Base-by-base conservation (phyloP, 2,797 vertebrate genomes). In the Pogoniulus pusillus region DNA sequence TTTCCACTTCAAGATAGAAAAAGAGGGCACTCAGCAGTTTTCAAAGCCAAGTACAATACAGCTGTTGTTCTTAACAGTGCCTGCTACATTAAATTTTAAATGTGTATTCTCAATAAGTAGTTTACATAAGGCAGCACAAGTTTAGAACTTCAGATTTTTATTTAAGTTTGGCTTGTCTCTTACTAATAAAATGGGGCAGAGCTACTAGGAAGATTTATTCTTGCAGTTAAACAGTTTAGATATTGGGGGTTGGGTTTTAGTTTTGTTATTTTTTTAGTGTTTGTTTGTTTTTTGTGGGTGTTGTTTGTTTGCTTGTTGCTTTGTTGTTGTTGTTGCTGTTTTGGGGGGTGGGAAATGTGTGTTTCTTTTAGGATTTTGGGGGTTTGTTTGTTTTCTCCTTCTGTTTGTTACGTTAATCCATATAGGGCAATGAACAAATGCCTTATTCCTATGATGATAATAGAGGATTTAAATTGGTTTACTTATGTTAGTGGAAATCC, bases 71-170 rank as follows among this genome's bases (percentile, higher is more conserved):
- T 5, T 87, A 83, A 85, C 70, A 95, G 76, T 93, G 49, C 3
- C 59, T 80, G 39, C 12, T 59, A 78, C 65, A 86, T 93, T 63
- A 70, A 85, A 83, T 89, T 92, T 62, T 39, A 91, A 88, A 70
- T 62, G 26, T 51, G 39, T 54, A 12, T 69, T 85, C 13, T 37
- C 37, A 69, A 82, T 75, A 78, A 79, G 29, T 37, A 85, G 34
- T 64, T 94, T 84, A 19, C 9, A 13, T 22, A 63, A 78, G 7
- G 7, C 3, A 69, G 6, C 4, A 82, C 9, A 68, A 5, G 16
- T 62, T 66, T 59, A 43, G 41, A 80, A 30, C 16, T 54, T 43
- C 19, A 45, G 49, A 22, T 68, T 79, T 87, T 87, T 10, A 47
- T 70, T 66, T 53, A 32, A 39, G 29, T 7, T 58, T 55, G 47